phyloP scores from a whole-genome alignment of 35 echinoderm and acorn worm genomes.

The Eucidaris tribuloides region DNA sequence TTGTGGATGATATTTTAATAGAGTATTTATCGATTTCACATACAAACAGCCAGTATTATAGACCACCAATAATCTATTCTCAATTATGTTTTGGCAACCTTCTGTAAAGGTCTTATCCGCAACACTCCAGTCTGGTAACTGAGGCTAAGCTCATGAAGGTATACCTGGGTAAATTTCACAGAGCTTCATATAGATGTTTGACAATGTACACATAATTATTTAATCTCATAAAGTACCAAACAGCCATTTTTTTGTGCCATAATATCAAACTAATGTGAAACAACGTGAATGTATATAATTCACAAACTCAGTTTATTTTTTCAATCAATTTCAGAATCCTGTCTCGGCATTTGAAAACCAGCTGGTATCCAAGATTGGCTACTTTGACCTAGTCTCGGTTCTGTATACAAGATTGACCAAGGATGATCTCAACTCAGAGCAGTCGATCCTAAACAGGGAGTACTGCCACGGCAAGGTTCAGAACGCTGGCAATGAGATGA shows the following conservation, averaged over 20 bases:
- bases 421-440: conserved; percentile 64
- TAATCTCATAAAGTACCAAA: no score
- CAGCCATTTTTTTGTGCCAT: no score
- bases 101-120: no score
- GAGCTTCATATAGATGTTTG: background rate
- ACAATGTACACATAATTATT: no score
- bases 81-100: no score
- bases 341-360: conserved; percentile 74
- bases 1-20: no score
- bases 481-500: conserved; percentile 93
- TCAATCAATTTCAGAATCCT: conserved; percentile 54
- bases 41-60: no score
- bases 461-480: conserved; percentile 53
- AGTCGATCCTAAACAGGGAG: conserved; percentile 73
- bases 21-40: no score
- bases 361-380: conserved; percentile 90
- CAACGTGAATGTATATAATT: no score
- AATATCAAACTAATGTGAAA: no score
- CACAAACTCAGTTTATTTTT: no score
- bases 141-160: background rate
- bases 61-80: no score
- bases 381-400: conserved; percentile 80
- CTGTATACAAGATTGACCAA: conserved; percentile 79
- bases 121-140: background rate
- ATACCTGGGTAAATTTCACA: background rate